Evolutionary conservation across 35 echinoderm and acorn worm species (phyloP).

Genomic region (Apostichopus parvimensis): DNA sequence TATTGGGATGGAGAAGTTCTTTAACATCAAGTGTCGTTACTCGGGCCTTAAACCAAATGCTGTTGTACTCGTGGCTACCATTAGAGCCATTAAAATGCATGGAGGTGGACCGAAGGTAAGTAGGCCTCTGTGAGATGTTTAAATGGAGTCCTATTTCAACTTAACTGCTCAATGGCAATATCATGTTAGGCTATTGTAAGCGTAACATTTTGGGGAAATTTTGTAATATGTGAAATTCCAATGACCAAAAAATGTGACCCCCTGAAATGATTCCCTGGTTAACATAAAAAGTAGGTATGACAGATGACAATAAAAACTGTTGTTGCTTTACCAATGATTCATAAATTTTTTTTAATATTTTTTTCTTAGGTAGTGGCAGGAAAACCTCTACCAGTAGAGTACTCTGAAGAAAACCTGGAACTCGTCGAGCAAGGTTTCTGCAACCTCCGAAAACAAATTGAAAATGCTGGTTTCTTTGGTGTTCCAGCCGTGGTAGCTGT

Average conservation of each 20-base stretch:
- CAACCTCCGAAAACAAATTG: constrained; percentile 96
- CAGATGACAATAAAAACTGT: too few species aligned
- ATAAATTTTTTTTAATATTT: background rate
- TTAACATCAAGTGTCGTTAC: constrained; percentile 94
- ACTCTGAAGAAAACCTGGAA: constrained; percentile 91
- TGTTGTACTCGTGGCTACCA: constrained; percentile 81
- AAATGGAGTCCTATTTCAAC: too few species aligned
- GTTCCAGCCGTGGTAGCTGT: constrained; percentile 94
- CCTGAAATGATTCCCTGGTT: too few species aligned
- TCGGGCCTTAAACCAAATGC: constrained; percentile 88
- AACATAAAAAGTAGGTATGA: too few species aligned
- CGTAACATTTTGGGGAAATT: too few species aligned
- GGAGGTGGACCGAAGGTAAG: constrained; percentile 95
- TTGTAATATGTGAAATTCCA: too few species aligned
- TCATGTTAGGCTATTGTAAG: too few species aligned
- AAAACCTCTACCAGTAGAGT: constrained; percentile 80
- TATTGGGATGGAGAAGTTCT: constrained; percentile 99
- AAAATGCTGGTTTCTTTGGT: constrained; percentile 92
- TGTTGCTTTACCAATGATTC: too few species aligned
- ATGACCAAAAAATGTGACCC: too few species aligned
- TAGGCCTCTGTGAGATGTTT: background rate
- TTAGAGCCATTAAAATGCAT: constrained; percentile 98
- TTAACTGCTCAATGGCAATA: too few species aligned
- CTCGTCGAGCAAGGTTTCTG: constrained; percentile 95
- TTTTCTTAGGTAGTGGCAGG: constrained; percentile 78